Base-by-base conservation (phyloP, 2,797 vertebrate species). In the Enoplosus armatus region DNA sequence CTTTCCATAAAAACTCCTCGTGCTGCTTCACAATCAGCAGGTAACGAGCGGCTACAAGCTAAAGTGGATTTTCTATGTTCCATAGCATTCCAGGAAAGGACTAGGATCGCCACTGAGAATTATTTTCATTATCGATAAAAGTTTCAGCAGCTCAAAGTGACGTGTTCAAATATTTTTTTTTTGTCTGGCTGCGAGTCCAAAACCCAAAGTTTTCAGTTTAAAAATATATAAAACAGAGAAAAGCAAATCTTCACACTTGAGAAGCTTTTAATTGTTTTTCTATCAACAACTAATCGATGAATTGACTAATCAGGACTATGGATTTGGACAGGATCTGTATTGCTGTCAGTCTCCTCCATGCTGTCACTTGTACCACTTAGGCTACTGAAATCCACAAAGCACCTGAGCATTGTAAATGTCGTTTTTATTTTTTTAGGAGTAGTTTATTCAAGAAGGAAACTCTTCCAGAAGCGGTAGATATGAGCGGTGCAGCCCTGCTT, bases 401-500 rank as follows among this genome's bases (percentile, higher is more conserved):
- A 18, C 47, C 55, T 72, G 58, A 18, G 26, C 39, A 0, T 18
- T 41, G 51, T 58, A 72, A 61, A 75, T 31, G n/a, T 14, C 54
- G 6, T 64, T 84, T 56, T 53, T 60, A 67, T 84, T 56, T 53
- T 60, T 82, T 51, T 67, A 43, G 1, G 70, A 35, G 77, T 63
- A 63, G 79, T 78, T 89, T 85, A 87, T 85, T 85, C 69, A 60
- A 77, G 70, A 77, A 66, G 85, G 85, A 82, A 90, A 82, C 79
- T 87, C 81, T 84, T 78, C 77, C 54, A 56, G 24, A 86, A 83
- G 78, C 72, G 77, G 47, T 53, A 79, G 88, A 90, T 90, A 83
- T 39, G 80, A 67, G 62, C 20, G 83, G 76, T 62, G 80, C 69
- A 79, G 60, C 77, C 53, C 50, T 20, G 58, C 87, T 91, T 92